Base-by-base conservation (phyloP, 2,113 vertebrate species). In the Vireo altiloquus region DNA sequence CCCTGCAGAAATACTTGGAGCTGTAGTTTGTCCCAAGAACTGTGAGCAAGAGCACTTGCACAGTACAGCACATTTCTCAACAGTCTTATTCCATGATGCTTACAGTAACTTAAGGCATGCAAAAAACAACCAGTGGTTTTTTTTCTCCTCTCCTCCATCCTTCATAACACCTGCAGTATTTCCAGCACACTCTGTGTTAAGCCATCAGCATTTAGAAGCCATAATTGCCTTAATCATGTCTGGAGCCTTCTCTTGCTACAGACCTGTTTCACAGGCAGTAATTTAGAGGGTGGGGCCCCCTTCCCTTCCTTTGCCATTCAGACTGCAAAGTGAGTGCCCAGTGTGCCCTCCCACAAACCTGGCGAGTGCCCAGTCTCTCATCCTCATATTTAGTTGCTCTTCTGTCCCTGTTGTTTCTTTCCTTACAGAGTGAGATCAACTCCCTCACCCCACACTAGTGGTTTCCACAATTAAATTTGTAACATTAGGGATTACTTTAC, bases 121-220 rank as follows among this genome's bases (percentile, higher is more conserved):
- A 69, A 59, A 88, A 93, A 53, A 15, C 10, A 77, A 40, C 24
- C 2, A 21, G 35, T 47, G 19, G 30, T 42, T 42, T 40, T 12
- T 71, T 92, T 79, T 86, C 59, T 57, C 25, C 47, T 92, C 57
- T 90, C 14, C 42, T 39, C 54, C 40, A 11, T 65, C 61, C 28
- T 35, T 94, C 46, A 46, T 77, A 87, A 87, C 27, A 65, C 90
- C 66, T 92, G 79, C 68, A 95, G 42, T 54, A 63, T 92, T 93
- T 92, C 63, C 63, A 86, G n/a, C 42, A 63, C 11, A 72, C 75
- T 74, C 71, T 88, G 42, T 92, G 66, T 65, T 80, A 88, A 93
- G 59, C 35, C 66, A 63, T 50, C 0, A 63, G 37, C 35, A 83
- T 74, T 95, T 77, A 81, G 79, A 90, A 86, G 50, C 75, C 76